phyloP scores from a whole-genome alignment of 1,140 invertebrate genomes.

The Elysia chlorotica region DNA sequence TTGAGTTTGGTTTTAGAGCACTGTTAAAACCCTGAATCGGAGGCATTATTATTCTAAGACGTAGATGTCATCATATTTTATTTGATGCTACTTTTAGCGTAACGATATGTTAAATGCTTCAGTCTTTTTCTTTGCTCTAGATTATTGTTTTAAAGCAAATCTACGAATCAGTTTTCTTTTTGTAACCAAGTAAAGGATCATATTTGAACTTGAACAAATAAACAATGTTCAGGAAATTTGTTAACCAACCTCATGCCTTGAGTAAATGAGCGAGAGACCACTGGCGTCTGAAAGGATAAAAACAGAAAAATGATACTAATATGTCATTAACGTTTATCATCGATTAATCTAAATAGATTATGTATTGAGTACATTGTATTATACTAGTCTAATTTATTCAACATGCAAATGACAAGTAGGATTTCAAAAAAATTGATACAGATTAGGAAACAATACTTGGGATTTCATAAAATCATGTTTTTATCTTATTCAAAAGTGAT shows the following conservation, averaged over 20 bases:
- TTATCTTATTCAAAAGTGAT: too few relatives aligned
- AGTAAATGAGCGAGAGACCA: conserved; percentile 32
- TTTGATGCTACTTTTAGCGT: too few relatives aligned
- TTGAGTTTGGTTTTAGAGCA: not conserved
- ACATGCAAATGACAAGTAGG: too few relatives aligned
- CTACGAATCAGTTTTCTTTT: not conserved
- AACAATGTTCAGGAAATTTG: not conserved
- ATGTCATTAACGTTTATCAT: too few relatives aligned
- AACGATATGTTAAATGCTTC: not conserved
- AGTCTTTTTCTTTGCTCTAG: not conserved
- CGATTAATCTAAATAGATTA: too few relatives aligned
- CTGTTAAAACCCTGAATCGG: not conserved
- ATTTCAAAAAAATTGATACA: too few relatives aligned
- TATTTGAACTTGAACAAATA: not conserved
- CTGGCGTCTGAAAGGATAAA: not conserved
- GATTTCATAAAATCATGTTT: too few relatives aligned
- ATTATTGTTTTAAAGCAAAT: not conserved
- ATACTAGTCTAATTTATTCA: too few relatives aligned
- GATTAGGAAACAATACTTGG: too few relatives aligned
- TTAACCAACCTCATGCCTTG: conserved; percentile 40
- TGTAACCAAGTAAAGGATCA: not conserved
- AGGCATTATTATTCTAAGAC: not conserved
- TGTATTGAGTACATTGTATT: too few relatives aligned
- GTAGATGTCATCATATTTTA: too few relatives aligned
- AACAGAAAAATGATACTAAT: not conserved